Percentiles rank a stretch among this genome's conserved stretches.
phyloP scores from a whole-genome alignment of 2,113 vertebrate species.

The Hydrolagus affinis region DNA sequence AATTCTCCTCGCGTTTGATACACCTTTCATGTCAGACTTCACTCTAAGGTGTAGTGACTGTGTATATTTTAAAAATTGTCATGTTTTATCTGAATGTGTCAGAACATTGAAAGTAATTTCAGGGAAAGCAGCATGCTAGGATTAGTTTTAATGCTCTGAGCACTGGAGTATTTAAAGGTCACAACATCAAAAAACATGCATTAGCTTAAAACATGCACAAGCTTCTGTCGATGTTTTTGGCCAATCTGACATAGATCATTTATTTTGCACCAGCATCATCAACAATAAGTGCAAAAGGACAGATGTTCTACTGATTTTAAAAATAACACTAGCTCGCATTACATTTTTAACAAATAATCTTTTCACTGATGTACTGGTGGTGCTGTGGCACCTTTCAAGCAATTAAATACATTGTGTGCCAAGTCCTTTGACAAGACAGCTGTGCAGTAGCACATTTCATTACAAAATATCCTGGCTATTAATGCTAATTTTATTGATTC shows the following conservation, averaged over 20 bases:
- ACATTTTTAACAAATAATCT: constrained; percentile 15
- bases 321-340: not conserved
- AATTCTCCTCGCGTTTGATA: too few relatives aligned
- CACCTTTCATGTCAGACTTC: too few relatives aligned
- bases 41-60: too few relatives aligned
- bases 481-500: constrained; percentile 25
- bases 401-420: constrained; percentile 25
- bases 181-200: not conserved
- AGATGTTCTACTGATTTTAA: constrained; percentile 7
- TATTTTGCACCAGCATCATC: not conserved
- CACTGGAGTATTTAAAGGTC: not conserved
- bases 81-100: not conserved
- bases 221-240: not conserved
- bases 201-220: not conserved
- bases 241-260: not conserved
- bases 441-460: constrained; percentile 24
- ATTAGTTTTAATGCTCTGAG: not conserved
- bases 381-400: constrained; percentile 7
- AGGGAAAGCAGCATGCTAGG: not conserved
- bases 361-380: not conserved
- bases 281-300: not conserved
- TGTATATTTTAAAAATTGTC: too few relatives aligned
- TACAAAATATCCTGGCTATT: constrained; percentile 16
- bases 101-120: not conserved
- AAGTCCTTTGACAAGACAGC: constrained; percentile 28